A percentile compares a stretch with the other conserved stretches of the same genome.
phyloP scores from a whole-genome alignment of 2,797 vertebrate species.

The Enteromius afrohamiltoni region DNA sequence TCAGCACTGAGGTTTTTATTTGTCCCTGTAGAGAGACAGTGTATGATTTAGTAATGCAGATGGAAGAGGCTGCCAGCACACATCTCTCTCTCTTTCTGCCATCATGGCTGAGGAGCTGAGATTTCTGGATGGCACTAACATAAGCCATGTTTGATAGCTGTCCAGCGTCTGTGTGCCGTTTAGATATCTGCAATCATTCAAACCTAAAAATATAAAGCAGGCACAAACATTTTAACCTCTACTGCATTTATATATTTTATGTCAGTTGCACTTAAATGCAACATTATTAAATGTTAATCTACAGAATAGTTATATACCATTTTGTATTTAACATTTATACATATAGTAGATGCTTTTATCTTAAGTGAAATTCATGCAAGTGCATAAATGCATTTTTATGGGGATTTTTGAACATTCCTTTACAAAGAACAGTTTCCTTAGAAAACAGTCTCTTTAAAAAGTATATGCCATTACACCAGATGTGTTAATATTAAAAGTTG shows the following conservation, averaged over 20 bases:
- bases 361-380: background rate
- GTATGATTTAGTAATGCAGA: slow-evolving; percentile 83
- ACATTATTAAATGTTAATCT: slow-evolving; percentile 22
- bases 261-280: background rate
- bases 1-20: slow-evolving; percentile 74
- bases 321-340: slow-evolving; percentile 3
- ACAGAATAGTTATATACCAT: background rate
- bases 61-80: slow-evolving; percentile 78
- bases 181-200: slow-evolving; percentile 53
- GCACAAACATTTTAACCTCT: slow-evolving; percentile 16
- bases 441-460: background rate
- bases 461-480: background rate
- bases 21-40: slow-evolving; percentile 74
- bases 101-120: slow-evolving; percentile 57
- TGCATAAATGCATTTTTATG: background rate
- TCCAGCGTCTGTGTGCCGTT: slow-evolving; percentile 54
- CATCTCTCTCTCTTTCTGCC: slow-evolving; percentile 77
- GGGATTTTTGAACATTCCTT: background rate
- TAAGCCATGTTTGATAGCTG: slow-evolving; percentile 62
- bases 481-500: background rate
- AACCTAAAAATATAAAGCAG: slow-evolving; percentile 40
- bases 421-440: background rate
- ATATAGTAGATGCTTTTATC: slow-evolving; percentile 2
- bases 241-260: background rate
- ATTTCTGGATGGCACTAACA: slow-evolving; percentile 64